Conservation (phyloP, 2,797 vertebrate species). For the Amniataba percoides region DNA sequence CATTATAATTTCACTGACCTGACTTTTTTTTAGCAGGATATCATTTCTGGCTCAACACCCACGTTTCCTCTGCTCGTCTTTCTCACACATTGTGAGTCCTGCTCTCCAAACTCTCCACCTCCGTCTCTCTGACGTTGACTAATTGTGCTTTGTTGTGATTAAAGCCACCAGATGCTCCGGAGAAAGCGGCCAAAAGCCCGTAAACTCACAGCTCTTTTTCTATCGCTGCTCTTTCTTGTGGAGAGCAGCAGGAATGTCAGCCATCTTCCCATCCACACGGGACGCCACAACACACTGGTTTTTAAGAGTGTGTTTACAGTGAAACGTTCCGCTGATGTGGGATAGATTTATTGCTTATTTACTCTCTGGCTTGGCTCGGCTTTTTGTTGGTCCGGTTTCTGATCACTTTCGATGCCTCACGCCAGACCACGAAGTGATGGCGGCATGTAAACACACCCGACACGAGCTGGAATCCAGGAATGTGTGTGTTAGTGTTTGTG, state of each 20-base stretch:
- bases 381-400: constrained; percentile 69
- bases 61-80: constrained; percentile 30
- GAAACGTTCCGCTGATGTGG: constrained; percentile 76
- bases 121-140: constrained; percentile 62
- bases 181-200: constrained; percentile 50
- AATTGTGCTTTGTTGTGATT: constrained; percentile 78
- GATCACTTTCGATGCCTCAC: constrained; percentile 80
- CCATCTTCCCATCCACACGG: constrained; percentile 74
- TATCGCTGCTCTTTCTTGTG: constrained; percentile 75
- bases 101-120: constrained; percentile 29
- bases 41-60: constrained; percentile 29
- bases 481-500: constrained; percentile 66
- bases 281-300: constrained; percentile 65
- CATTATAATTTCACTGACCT: constrained; percentile 12
- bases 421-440: constrained; percentile 80
- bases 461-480: constrained; percentile 59
- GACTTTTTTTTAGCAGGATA: constrained; percentile 23
- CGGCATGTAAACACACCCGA: constrained; percentile 76
- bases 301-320: constrained; percentile 80
- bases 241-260: constrained; percentile 77
- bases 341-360: constrained; percentile 86
- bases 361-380: constrained; percentile 70
- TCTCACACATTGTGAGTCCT: constrained; percentile 45
- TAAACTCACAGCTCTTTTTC: constrained; percentile 69
- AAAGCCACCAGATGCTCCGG: constrained; percentile 77